phyloP scores from a whole-genome alignment of 53 echinoderm and acorn worm species.

The Patiria pectinifera region DNA sequence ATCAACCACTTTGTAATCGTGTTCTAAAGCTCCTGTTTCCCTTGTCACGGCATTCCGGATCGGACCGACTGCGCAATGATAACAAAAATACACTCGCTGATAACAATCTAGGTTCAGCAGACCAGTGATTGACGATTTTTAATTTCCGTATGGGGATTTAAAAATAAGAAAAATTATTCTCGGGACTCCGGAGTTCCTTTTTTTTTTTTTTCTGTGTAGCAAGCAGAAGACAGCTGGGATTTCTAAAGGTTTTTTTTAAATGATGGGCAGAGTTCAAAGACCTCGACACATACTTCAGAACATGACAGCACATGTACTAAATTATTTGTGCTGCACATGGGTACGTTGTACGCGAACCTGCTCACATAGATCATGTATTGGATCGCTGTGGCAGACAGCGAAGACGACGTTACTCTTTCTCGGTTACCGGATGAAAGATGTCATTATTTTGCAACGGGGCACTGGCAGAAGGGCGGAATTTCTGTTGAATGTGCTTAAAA shows the following conservation, averaged over 20 bases:
- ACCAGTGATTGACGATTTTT: neutral
- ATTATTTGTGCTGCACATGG: neutral
- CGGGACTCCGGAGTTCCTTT: neutral
- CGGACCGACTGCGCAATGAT: neutral
- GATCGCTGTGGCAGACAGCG: neutral
- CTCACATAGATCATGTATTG: neutral
- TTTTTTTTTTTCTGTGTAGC: too few relatives aligned
- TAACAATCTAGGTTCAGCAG: neutral
- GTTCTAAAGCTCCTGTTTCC: neutral
- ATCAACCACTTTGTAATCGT: neutral
- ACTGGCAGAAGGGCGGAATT: neutral
- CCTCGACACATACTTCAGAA: too few relatives aligned
- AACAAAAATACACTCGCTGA: neutral
- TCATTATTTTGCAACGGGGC: neutral
- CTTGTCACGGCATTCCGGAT: neutral
- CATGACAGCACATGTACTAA: neutral
- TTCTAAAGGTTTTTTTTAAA: too few relatives aligned
- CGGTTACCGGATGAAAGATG: neutral
- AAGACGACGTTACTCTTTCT: neutral
- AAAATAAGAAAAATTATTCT: neutral
- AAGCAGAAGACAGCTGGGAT: too few relatives aligned
- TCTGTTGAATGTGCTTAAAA: too few relatives aligned
- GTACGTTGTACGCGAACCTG: neutral
- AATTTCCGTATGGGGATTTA: neutral
- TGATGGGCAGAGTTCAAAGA: too few relatives aligned